Base-by-base conservation (phyloP, 2,888 invertebrate genomes). In the Cremastobaeus sp. region DNA sequence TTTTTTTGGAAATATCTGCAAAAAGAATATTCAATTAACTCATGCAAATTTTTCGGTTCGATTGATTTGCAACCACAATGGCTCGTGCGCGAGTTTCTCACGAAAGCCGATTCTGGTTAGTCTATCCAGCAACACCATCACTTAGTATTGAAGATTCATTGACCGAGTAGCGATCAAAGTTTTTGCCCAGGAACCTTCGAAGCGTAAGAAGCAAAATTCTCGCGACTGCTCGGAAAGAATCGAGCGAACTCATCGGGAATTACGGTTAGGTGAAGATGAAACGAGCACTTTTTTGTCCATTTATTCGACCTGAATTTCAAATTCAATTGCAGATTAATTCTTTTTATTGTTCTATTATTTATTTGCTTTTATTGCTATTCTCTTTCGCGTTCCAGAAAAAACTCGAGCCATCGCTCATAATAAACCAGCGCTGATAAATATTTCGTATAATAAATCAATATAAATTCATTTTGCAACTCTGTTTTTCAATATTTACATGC, bases 61-160 rank as follows among this genome's bases (percentile, higher is more conserved):
- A n/a, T 50, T 39, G 50, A 25, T 52, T 59, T 52, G 37, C 35
- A 39, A 45, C 25, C 15, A 68, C 30, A 11, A 43, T 59, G 73
- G 54, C 68, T 72, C 71, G 68, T 75, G 71, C 71, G 60, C 68
- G 34, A 72, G 66, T 75, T 75, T 75, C 75, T 76, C 75, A 76
- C 72, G 65, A 66, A 57, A 69, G 34, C 54, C 55, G 64, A 64
- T 32, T 60, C 69, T 59, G 65, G 62, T 62, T 57, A 54, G 41
- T 41, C 48, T n/a, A n/a, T n/a, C n/a, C n/a, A n/a, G n/a, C n/a
- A n/a, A n/a, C n/a, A n/a, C n/a, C n/a, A n/a, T n/a, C n/a, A n/a
- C n/a, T n/a, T n/a, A n/a, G 62, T 68, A 64, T 76, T 18, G 59
- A 72, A 32, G 48, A 65, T 76, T 69, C 72, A 68, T 71, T 68